Evolutionary conservation across 1,140 invertebrate genomes (phyloP).

Genomic region (Drosophila aff.): DNA sequence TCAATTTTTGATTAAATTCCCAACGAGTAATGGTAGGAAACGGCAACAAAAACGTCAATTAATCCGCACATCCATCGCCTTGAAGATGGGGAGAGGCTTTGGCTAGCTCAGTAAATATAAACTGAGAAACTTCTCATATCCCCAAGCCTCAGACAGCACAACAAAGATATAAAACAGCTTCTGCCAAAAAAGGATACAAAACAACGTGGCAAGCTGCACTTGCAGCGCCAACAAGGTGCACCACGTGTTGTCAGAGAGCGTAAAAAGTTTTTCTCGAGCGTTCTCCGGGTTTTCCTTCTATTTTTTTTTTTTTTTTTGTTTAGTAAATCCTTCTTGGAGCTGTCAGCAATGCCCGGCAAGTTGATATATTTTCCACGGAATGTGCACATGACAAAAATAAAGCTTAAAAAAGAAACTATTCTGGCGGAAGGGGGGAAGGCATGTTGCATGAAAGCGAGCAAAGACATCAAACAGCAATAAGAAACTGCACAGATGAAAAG

Average conservation of each 20-base stretch:
- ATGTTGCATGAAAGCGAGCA: conserved; percentile 50
- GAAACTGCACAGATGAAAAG: conserved; percentile 22
- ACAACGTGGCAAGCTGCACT: conserved; percentile 9
- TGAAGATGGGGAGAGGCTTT: conserved; percentile 6
- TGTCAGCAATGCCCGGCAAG: conserved; percentile 61
- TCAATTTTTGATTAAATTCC: not conserved
- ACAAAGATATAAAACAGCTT: conserved; percentile 43
- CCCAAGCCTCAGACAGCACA: conserved; percentile 20
- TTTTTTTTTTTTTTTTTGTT: conserved; percentile 7
- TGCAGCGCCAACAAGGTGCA: conserved; percentile 40
- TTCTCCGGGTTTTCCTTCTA: conserved; percentile 6
- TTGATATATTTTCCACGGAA: conserved; percentile 65
- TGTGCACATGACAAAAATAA: conserved; percentile 42
- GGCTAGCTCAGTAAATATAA: conserved; percentile 40
- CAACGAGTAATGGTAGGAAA: not conserved
- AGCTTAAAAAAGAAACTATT: conserved; percentile 23
- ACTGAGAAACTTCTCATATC: conserved; percentile 36
- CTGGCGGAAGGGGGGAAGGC: not conserved
- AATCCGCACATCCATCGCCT: conserved; percentile 27
- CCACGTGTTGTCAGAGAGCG: conserved; percentile 46
- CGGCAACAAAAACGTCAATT: conserved; percentile 22
- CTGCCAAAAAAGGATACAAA: conserved; percentile 13
- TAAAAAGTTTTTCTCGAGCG: conserved; percentile 51
- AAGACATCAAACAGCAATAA: conserved; percentile 53
- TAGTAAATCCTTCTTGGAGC: conserved; percentile 62